Evolutionary conservation across 2,888 invertebrate genomes (phyloP).

Genomic region (Ectropis crepuscularia): DNA sequence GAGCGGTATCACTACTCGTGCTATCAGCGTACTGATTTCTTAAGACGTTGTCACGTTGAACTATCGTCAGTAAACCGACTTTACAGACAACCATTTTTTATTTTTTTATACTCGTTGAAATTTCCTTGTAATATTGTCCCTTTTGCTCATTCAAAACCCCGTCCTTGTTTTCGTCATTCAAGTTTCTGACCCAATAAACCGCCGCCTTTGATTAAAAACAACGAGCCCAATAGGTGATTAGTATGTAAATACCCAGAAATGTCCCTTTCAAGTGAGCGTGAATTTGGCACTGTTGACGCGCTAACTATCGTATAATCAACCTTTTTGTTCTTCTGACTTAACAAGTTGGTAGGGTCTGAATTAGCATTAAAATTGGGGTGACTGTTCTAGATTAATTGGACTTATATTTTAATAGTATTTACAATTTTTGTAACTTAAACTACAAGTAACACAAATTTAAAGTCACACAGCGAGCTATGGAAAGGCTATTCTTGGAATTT

Average conservation of each 20-base stretch:
- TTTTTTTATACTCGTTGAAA: no score
- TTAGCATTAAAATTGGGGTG: conserved; percentile 1
- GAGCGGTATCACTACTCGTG: no score
- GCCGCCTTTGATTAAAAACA: conserved; percentile 28
- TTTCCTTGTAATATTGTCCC: no score
- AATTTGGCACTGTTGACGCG: conserved; percentile 9
- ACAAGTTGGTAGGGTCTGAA: neutral
- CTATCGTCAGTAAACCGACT: no score
- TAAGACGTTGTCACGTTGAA: no score
- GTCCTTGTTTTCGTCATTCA: neutral
- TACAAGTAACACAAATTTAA: no score
- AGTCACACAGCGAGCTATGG: no score
- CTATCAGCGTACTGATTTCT: no score
- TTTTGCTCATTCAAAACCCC: neutral
- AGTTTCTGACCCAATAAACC: conserved; percentile 1
- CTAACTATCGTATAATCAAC: conserved; percentile 6
- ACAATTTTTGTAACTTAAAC: no score
- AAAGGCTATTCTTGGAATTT: no score
- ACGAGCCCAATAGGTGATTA: conserved; percentile 20
- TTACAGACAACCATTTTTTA: no score
- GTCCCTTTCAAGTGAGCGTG: conserved; percentile 17
- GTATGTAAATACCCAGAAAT: conserved; percentile 21
- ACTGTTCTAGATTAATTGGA: neutral
- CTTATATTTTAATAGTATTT: no score
- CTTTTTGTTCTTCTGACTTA: conserved; percentile 9